These are phyloP conservation scores for Calidris pygmaea DNA, from an alignment of 2,113 vertebrate species.

Conservation along the genomic window DNA sequence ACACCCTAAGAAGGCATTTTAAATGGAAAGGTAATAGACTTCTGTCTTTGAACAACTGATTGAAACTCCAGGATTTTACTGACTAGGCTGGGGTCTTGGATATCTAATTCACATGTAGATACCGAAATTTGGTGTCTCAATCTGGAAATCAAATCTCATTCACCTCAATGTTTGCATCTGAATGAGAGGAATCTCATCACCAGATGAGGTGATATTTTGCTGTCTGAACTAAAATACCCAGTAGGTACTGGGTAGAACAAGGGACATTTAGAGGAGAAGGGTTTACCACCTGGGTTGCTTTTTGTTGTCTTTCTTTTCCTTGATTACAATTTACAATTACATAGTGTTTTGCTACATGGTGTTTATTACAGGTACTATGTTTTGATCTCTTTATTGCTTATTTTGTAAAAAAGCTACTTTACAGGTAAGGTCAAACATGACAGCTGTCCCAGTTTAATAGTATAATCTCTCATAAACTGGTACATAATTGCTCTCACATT, in stretches of 20 bases:
- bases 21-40: background rate
- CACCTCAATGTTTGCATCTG: background rate
- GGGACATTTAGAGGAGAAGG: background rate
- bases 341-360: background rate
- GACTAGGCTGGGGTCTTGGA: background rate
- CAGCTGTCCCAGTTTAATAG: background rate
- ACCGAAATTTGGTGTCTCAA: background rate
- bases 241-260: background rate
- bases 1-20: background rate
- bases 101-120: background rate
- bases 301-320: background rate
- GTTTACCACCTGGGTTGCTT: background rate
- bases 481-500: background rate
- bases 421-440: background rate
- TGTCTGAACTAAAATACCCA: background rate
- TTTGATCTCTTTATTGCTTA: background rate
- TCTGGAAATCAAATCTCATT: background rate
- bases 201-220: background rate
- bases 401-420: background rate
- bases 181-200: background rate
- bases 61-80: background rate
- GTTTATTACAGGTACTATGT: background rate
- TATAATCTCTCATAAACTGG: background rate
- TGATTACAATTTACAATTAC: background rate
- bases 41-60: background rate